Evolutionary conservation across 2,797 vertebrate genomes (phyloP), one percentile per base, ranked within the genome.

Genomic region (Poecilia wingei): DNA sequence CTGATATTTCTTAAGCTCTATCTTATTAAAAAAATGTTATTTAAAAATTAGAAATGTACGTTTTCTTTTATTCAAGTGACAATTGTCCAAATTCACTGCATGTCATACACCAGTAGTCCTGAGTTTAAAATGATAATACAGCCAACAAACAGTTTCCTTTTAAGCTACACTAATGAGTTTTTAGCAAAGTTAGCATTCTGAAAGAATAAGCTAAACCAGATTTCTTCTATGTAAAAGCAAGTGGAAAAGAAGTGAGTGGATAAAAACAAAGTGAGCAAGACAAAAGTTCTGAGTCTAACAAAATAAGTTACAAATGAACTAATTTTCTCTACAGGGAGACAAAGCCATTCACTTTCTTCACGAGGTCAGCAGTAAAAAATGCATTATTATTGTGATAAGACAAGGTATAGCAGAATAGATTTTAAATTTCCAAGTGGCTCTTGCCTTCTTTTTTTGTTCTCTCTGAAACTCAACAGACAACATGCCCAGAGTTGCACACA

Each of bases 401-500:
- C 1, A 1, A 2, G 2, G 22, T 69, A 28, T 28, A n/a, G 28
- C n/a, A 70, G 5, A 45, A 41, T 68, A 41, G 18, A 39, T 41
- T 39, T 41, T 12, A 41, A n/a, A 8, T 18, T 41, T n/a, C 16
- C 14, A 72, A 69, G 72, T 53, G 41, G 39, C 78, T 74, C 75
- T 46, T 25, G 73, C 49, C 39, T 81, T 82, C 43, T 83, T 77
- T 69, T 64, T 81, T 51, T 76, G 76, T 72, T 85, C 33, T 70
- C 69, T 79, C 46, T 80, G n/a, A 85, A 82, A 85, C 20, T 77
- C 72, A 51, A 47, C 85, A 82, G 72, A 76, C 69, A 88, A 91
- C 90, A 89, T 91, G 90, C 79, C 90, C 33, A 36, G 80, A 90
- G 86, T 82, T 88, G 81, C 83, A 84, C 75, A 78, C 33, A 82